phyloP scores from a whole-genome alignment of 1,140 invertebrate genomes.

The Drusus annulatus region DNA sequence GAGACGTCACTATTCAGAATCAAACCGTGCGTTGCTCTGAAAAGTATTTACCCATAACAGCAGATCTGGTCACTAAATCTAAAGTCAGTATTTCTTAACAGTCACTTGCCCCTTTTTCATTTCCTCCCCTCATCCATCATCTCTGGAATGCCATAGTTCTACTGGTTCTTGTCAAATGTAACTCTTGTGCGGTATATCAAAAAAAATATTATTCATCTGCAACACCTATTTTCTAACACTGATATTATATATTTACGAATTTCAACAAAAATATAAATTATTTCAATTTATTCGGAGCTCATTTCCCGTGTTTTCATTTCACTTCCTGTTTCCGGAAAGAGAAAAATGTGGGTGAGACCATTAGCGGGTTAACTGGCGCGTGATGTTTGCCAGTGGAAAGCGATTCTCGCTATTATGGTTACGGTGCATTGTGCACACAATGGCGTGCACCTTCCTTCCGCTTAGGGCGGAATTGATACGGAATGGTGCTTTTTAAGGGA shows the following conservation, averaged over 20 bases:
- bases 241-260: not conserved
- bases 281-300: not conserved
- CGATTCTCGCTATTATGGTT: conserved; percentile 5
- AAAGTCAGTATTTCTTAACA: too few species aligned
- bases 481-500: not conserved
- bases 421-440: conserved; percentile 5
- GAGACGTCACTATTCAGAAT: too few species aligned
- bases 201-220: too few species aligned
- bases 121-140: too few species aligned
- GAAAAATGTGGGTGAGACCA: not conserved
- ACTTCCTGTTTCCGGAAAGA: not conserved
- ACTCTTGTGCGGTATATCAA: too few species aligned
- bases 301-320: not conserved
- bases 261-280: not conserved
- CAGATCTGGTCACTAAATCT: too few species aligned
- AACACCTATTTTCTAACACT: not conserved
- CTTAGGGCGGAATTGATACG: too few species aligned
- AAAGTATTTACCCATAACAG: too few species aligned
- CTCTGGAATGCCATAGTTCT: too few species aligned
- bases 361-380: conserved; percentile 5
- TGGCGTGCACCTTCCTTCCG: not conserved
- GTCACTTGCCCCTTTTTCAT: too few species aligned
- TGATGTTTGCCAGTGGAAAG: not conserved
- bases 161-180: too few species aligned
- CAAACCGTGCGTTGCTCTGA: too few species aligned